phyloP scores from a whole-genome alignment of 2,113 vertebrate genomes.

The Myrmecobius fasciatus region DNA sequence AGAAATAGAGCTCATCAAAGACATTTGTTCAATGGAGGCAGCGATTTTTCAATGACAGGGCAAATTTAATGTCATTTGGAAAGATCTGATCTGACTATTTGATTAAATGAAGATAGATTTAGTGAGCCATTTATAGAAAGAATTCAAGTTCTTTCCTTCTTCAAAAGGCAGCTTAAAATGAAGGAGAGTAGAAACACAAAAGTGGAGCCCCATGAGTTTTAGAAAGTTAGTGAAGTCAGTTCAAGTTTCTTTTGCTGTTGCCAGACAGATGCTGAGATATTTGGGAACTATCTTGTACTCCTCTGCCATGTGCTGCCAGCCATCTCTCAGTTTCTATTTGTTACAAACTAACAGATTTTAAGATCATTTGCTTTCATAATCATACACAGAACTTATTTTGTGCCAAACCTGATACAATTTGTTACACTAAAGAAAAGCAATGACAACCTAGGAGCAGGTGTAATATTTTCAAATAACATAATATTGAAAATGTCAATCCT shows the following conservation, averaged over 20 bases:
- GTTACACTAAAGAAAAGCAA: neutral
- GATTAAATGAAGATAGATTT: neutral
- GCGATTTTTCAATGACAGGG: neutral
- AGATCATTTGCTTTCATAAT: conserved; percentile 11
- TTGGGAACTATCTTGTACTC: neutral
- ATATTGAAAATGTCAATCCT: conserved; percentile 24
- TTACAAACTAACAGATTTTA: neutral
- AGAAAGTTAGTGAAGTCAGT: neutral
- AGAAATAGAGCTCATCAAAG: neutral
- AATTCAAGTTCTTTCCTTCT: neutral
- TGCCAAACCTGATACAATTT: neutral
- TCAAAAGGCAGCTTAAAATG: neutral
- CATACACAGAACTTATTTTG: neutral
- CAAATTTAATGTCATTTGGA: neutral
- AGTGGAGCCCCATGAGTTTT: neutral
- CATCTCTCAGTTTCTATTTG: neutral
- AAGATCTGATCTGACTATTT: neutral
- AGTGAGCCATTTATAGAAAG: neutral
- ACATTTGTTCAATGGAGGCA: neutral
- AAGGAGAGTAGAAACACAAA: neutral
- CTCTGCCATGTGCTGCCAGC: neutral
- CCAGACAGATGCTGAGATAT: neutral
- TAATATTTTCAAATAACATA: conserved; percentile 17
- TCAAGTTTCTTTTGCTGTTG: neutral
- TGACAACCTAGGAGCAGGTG: neutral